A percentile compares a stretch with the other conserved stretches of the same genome.
Evolutionary conservation across 2,797 vertebrate genomes (phyloP).

Genomic region (Molossus molossus): DNA sequence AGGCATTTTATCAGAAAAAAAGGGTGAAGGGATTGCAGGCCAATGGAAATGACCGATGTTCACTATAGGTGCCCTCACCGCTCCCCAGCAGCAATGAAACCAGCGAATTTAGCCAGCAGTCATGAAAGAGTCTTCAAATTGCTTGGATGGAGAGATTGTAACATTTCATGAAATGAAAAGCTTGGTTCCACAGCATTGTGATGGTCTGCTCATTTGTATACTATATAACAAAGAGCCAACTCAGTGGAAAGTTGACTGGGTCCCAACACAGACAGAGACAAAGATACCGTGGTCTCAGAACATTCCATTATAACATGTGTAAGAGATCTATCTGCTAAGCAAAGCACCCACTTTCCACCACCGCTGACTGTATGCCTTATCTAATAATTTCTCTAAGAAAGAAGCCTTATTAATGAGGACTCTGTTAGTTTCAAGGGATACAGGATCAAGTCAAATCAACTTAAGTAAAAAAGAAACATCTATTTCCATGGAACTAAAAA

Average conservation of each 20-base stretch:
- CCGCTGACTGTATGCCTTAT: neutral
- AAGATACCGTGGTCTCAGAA: slow-evolving; percentile 15
- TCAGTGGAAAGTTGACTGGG: neutral
- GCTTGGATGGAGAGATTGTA: neutral
- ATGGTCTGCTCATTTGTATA: neutral
- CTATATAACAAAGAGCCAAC: neutral
- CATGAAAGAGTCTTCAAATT: neutral
- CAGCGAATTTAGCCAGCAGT: neutral
- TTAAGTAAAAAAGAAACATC: neutral
- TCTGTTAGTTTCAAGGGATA: neutral
- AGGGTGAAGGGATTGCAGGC: neutral
- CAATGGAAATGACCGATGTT: neutral
- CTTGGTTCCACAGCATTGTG: neutral
- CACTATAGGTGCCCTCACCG: neutral
- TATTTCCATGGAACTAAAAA: neutral
- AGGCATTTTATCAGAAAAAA: slow-evolving; percentile 6
- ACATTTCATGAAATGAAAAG: slow-evolving; percentile 10
- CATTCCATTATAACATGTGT: neutral
- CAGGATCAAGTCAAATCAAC: neutral
- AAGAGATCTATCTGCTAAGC: neutral
- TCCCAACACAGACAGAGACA: neutral
- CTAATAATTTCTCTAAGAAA: slow-evolving; percentile 47
- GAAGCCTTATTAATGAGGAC: neutral
- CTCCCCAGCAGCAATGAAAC: neutral
- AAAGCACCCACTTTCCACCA: neutral